Conservation (phyloP, 2,888 invertebrate genomes). For the Thyatira batis region DNA sequence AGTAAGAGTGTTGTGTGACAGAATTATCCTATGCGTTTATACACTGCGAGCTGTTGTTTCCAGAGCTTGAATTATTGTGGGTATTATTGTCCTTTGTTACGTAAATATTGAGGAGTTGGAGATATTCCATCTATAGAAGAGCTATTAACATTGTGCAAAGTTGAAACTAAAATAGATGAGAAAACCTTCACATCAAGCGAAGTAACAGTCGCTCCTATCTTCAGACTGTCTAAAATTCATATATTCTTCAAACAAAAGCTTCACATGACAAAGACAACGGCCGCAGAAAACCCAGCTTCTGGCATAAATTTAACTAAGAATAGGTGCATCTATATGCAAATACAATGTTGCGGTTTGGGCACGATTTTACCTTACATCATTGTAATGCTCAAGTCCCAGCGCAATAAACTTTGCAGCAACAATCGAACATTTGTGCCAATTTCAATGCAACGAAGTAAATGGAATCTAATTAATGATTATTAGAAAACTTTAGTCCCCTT, state of each 20-base stretch:
- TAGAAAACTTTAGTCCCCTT: no score
- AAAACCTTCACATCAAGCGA: no score
- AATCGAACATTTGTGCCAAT: not conserved
- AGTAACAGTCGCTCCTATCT: not conserved
- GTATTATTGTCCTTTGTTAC: not conserved
- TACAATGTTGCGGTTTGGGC: constrained; percentile 9
- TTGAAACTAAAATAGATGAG: no score
- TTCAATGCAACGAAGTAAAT: not conserved
- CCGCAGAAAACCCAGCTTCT: not conserved
- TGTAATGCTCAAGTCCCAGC: not conserved
- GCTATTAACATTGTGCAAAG: not conserved
- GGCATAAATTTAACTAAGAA: constrained; percentile 29
- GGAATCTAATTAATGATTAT: not conserved
- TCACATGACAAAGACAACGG: not conserved
- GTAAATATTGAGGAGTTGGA: not conserved
- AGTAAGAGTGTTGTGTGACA: constrained; percentile 14
- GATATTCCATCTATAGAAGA: not conserved
- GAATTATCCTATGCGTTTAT: not conserved
- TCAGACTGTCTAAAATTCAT: not conserved
- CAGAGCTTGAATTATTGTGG: not conserved
- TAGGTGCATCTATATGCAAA: constrained; percentile 34
- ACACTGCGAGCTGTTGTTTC: not conserved
- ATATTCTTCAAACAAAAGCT: not conserved
- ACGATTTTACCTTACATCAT: not conserved
- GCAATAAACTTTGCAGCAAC: not conserved